Percentiles rank a stretch among this genome's conserved stretches.
phyloP scores from a whole-genome alignment of 2,888 invertebrate species.

The Cyaniris semiargus region DNA sequence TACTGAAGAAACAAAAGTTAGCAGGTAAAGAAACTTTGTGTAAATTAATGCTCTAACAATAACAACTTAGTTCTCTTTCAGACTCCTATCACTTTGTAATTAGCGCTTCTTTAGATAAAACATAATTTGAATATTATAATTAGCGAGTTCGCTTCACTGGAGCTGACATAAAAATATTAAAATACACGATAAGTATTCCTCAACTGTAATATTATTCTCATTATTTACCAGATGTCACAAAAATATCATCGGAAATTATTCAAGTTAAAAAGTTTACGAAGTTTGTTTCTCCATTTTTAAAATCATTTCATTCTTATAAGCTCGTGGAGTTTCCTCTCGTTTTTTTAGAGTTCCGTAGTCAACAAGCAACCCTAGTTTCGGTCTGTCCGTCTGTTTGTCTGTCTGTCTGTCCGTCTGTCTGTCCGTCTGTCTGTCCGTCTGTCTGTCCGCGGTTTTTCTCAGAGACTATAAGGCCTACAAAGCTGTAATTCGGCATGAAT shows the following conservation, averaged over 20 bases:
- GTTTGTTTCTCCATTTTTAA: slow-evolving; percentile 28
- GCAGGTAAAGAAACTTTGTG: neutral
- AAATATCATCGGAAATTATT: neutral
- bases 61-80: neutral
- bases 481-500: too few species aligned
- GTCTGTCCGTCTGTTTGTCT: too few species aligned
- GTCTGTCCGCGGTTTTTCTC: too few species aligned
- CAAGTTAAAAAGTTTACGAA: slow-evolving; percentile 28
- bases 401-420: too few species aligned
- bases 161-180: neutral
- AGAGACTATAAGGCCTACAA: too few species aligned
- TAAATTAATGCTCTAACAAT: neutral
- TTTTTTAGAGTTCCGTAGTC: too few species aligned
- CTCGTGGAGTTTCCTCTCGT: slow-evolving; percentile 29
- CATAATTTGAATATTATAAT: neutral
- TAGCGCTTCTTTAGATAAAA: neutral
- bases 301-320: slow-evolving; percentile 32
- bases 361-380: too few species aligned
- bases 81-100: neutral
- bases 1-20: neutral
- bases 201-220: slow-evolving; percentile 10
- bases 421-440: too few species aligned
- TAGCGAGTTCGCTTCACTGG: neutral
- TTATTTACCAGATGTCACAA: slow-evolving; percentile 24
- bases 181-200: neutral